Conservation (phyloP, 2,113 vertebrate genomes). For the Apeltes quadracus region DNA sequence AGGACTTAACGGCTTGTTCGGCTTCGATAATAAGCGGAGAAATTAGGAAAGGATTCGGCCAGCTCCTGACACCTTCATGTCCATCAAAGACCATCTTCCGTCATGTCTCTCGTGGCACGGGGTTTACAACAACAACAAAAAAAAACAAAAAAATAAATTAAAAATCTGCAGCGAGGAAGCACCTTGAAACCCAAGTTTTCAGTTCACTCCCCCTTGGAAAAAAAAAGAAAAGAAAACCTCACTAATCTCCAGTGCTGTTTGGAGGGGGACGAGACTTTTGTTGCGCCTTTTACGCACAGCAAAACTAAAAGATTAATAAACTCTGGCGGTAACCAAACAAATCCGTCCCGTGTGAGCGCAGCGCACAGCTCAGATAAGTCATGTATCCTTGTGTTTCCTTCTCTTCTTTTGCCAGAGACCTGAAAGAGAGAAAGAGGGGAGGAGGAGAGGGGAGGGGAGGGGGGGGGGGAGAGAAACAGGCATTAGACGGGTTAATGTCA, state of each 20-base stretch:
- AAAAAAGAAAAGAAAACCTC: constrained; percentile 53
- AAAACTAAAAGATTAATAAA: constrained; percentile 69
- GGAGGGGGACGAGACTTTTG: constrained; percentile 60
- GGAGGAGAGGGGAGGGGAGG: constrained; percentile 59
- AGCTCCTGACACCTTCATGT: constrained; percentile 69
- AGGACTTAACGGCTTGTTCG: constrained; percentile 49
- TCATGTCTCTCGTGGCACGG: constrained; percentile 62
- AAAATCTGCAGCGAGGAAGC: constrained; percentile 62
- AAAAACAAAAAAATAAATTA: constrained; percentile 9
- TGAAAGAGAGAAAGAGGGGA: constrained; percentile 74
- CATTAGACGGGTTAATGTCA: constrained; percentile 90
- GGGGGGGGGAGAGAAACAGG: constrained; percentile 76
- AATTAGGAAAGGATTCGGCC: constrained; percentile 61
- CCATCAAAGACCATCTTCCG: constrained; percentile 76
- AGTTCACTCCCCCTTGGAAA: constrained; percentile 77
- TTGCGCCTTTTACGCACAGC: constrained; percentile 69
- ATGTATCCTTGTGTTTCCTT: constrained; percentile 63
- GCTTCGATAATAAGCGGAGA: constrained; percentile 48
- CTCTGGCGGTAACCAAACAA: constrained; percentile 64
- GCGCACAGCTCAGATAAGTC: constrained; percentile 65
- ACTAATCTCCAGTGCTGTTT: constrained; percentile 59
- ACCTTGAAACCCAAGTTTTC: constrained; percentile 81
- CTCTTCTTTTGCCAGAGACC: constrained; percentile 68
- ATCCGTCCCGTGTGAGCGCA: constrained; percentile 71
- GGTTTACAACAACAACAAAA: neutral